Percentiles rank a stretch among this genome's conserved stretches.
Conservation (phyloP, 2,888 invertebrate species). For the Caenorhabditis sp. region DNA sequence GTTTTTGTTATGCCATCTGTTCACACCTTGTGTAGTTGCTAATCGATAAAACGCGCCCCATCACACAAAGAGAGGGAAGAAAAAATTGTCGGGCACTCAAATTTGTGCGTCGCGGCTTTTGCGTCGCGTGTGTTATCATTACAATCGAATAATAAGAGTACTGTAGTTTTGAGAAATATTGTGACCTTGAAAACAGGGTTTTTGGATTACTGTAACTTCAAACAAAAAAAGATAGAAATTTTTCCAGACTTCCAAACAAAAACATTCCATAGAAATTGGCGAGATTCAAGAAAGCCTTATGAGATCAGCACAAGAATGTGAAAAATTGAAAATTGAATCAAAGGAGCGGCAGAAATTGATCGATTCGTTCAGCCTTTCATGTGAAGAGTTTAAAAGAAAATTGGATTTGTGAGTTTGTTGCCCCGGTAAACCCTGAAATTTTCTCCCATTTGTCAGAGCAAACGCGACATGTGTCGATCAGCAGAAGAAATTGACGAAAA, state of each 20-base stretch:
- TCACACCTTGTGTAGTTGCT: too few species aligned
- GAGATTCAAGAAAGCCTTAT: constrained; percentile 1
- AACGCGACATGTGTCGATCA: background rate
- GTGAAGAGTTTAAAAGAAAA: constrained; percentile 11
- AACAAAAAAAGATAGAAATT: background rate
- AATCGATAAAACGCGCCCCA: too few species aligned
- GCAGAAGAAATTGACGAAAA: background rate
- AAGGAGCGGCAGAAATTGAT: constrained; percentile 9
- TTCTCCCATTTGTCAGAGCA: background rate
- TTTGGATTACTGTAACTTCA: too few species aligned
- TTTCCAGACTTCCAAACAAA: constrained; percentile 1
- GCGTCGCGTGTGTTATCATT: too few species aligned
- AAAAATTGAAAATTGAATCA: constrained; percentile 28
- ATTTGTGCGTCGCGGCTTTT: too few species aligned
- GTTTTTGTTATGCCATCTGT: too few species aligned
- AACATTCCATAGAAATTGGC: background rate
- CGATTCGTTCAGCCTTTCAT: constrained; percentile 9
- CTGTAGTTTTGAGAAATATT: too few species aligned
- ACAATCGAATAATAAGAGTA: too few species aligned
- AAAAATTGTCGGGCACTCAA: too few species aligned
- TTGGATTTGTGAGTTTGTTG: background rate
- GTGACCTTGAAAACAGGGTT: too few species aligned
- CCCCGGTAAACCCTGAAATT: too few species aligned
- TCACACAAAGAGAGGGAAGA: too few species aligned
- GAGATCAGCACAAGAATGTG: constrained; percentile 20